These are phyloP conservation scores for Drosophila tsacasi DNA, from an alignment of 1,140 invertebrate genomes.

Conservation along the genomic window DNA sequence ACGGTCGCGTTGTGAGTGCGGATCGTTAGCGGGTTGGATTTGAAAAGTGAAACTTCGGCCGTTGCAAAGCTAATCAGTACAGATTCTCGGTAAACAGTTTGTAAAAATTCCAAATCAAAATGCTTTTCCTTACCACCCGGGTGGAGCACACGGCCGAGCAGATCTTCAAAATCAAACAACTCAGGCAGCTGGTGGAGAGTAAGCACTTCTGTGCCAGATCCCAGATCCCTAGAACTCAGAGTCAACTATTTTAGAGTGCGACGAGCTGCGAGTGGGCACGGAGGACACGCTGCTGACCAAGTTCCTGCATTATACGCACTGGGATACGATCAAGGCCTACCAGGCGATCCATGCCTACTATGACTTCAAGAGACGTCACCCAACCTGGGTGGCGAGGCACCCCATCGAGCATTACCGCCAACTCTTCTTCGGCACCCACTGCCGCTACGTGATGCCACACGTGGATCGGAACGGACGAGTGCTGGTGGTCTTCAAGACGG, in stretches of 20 bases:
- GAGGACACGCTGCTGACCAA: conserved; percentile 76
- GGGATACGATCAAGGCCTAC: conserved; percentile 72
- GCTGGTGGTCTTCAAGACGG: conserved; percentile 74
- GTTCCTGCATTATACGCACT: conserved; percentile 65
- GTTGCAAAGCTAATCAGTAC: conserved; percentile 9
- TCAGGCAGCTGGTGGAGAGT: conserved; percentile 70
- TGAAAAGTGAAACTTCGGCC: conserved; percentile 13
- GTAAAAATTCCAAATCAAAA: conserved; percentile 34
- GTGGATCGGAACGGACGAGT: conserved; percentile 73
- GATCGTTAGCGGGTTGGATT: conserved; percentile 42
- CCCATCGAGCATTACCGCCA: conserved; percentile 63
- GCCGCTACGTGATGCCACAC: conserved; percentile 75
- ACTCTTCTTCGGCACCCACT: conserved; percentile 61
- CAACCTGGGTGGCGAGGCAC: conserved; percentile 76
- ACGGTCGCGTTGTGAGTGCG: conserved; percentile 49
- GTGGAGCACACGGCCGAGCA: conserved; percentile 55
- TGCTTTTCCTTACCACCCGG: conserved; percentile 51
- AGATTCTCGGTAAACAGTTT: conserved; percentile 6
- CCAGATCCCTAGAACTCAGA: not conserved
- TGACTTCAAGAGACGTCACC: conserved; percentile 73
- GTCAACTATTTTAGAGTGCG: conserved; percentile 43
- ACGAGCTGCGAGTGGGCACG: conserved; percentile 64
- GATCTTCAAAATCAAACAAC: conserved; percentile 65
- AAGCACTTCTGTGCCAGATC: conserved; percentile 24
- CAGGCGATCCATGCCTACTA: conserved; percentile 75